Base-by-base conservation (phyloP, 2,888 invertebrate species). In the Chaetogeoica ovagalla region DNA sequence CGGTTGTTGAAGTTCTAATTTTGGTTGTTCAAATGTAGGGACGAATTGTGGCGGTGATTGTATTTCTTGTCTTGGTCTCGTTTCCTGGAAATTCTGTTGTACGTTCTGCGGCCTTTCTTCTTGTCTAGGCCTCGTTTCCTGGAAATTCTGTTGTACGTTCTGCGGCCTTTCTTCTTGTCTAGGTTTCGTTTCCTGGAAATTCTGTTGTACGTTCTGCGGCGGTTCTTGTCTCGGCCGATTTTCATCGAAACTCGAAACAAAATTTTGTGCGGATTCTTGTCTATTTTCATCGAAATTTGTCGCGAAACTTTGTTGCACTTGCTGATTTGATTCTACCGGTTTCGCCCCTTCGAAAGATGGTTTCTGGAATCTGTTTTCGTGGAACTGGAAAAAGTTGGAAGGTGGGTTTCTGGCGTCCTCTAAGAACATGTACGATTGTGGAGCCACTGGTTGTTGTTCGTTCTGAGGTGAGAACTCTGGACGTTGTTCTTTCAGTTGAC, bases 371-470 rank as follows among this genome's bases (percentile, higher is more conserved):
- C 71, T 70, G 30, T 71, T 79, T 5, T 77, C 62, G 9, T 79
- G 79, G 23, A 79, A 79, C 57, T 79, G 79, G 43, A 79, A 79
- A 63, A 79, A 71, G 55, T 70, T 79, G 0, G 79, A 71, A 21
- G 79, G 57, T 0, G 79, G 79, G 17, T 70, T 79, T 79, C 79
- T 55, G n/a, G 55, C 63, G 19, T 71, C 70, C 4, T 79, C 79
- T 9, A 71, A 55, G 57, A 79, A 79, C 23, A 71, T 71, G 57
- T 43, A 79, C 5, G 79, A 79, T 63, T 71, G 70, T 23, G 79
- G 71, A 6, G 65, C 23, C 8, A 52, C 63, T 9, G 81, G 69
- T 17, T 82, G 82, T 77, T 82, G 82, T 77, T 82, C 82, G 11
- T 81, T 81, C 75, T 60, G 69, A 60, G 75, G 70, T 3, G 65